These are phyloP conservation scores for Caenorhabditis parvicauda DNA, from an alignment of 2,888 invertebrate genomes.

Conservation along the genomic window DNA sequence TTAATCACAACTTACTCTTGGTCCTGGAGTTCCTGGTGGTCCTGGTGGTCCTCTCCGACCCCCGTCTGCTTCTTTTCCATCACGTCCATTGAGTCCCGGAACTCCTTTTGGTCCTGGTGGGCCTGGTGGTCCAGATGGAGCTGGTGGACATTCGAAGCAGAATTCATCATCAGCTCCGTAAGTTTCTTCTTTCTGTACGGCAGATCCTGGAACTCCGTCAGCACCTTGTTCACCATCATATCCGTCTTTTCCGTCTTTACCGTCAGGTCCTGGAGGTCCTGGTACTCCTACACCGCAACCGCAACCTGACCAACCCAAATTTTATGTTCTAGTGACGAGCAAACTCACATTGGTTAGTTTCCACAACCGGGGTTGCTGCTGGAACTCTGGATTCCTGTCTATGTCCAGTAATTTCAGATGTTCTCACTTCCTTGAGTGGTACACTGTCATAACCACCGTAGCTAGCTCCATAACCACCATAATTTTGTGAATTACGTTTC, in stretches of 20 bases:
- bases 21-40: conserved; percentile 16
- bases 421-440: conserved; percentile 22
- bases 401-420: conserved; percentile 26
- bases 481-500: conserved; percentile 16
- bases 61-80: conserved; percentile 23
- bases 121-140: conserved; percentile 31
- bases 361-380: no score
- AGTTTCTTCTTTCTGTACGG: conserved; percentile 19
- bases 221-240: conserved; percentile 26
- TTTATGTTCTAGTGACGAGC: no score
- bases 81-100: no score
- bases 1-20: conserved; percentile 5
- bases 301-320: no score
- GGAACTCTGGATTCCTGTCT: conserved; percentile 19
- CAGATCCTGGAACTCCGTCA: conserved; percentile 28
- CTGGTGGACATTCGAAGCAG: conserved; percentile 43
- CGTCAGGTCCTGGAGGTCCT: conserved; percentile 33
- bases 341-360: no score
- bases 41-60: conserved; percentile 27
- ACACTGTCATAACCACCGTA: conserved; percentile 32
- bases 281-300: conserved; percentile 48
- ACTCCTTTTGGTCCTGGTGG: no score
- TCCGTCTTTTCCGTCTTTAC: conserved; percentile 35
- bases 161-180: conserved; percentile 30
- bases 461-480: conserved; percentile 41